Percentiles rank a stretch among this genome's conserved stretches.
Evolutionary conservation across 2,797 vertebrate species (phyloP).

Genomic region (Staurois parvus): DNA sequence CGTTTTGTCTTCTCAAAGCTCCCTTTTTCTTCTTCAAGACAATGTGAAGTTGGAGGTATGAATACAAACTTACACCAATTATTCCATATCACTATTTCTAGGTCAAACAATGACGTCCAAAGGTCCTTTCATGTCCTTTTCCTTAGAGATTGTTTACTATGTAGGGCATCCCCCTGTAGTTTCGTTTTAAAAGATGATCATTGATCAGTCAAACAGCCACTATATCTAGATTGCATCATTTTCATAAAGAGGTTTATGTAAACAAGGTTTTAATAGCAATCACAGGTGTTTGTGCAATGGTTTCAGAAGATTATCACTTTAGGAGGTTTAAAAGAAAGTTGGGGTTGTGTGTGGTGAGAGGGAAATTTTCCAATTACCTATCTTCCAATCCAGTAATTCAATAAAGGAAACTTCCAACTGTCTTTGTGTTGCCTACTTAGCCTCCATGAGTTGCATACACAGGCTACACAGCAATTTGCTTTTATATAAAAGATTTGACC

Average conservation of each 20-base stretch:
- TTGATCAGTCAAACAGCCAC: neutral
- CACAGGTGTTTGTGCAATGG: too few species aligned
- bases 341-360: too few species aligned
- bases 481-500: too few species aligned
- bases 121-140: neutral
- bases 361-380: too few species aligned
- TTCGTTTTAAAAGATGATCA: neutral
- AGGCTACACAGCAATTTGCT: too few species aligned
- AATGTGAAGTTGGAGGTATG: neutral
- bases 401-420: too few species aligned
- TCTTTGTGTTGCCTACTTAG: too few species aligned
- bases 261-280: neutral
- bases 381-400: too few species aligned
- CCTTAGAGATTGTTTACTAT: neutral
- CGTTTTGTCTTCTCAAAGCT: slow-evolving; percentile 15
- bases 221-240: neutral
- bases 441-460: too few species aligned
- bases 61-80: slow-evolving; percentile 33
- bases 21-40: slow-evolving; percentile 2
- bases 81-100: neutral
- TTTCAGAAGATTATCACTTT: too few species aligned
- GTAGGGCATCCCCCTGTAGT: neutral
- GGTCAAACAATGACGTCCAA: neutral
- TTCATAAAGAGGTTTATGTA: neutral
- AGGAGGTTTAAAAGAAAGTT: too few species aligned